phyloP scores from a whole-genome alignment of 2,797 vertebrate genomes.

The Enteromius treurensis region DNA sequence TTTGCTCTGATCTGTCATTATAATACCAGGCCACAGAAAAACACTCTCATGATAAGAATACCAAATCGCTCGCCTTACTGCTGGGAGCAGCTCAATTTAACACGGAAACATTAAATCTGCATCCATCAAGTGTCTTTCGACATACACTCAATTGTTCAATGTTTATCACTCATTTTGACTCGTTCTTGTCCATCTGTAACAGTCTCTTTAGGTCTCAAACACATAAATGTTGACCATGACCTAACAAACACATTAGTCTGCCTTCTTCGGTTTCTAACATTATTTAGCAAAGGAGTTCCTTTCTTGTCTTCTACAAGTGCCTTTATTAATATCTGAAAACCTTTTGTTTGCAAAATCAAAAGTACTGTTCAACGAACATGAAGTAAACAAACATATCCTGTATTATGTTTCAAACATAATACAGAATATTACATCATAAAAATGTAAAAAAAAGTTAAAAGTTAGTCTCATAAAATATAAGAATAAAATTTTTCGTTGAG shows the following conservation, averaged over 20 bases:
- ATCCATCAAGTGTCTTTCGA: conserved; percentile 34
- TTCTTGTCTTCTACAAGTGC: not conserved
- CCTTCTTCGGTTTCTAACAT: not conserved
- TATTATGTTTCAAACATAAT: too few species aligned
- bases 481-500: not conserved
- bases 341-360: not conserved
- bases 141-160: conserved; percentile 28
- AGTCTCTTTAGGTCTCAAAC: not conserved
- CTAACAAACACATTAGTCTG: not conserved
- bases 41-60: conserved; percentile 61
- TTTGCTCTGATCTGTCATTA: conserved; percentile 79
- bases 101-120: conserved; percentile 33
- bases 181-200: conserved; percentile 50
- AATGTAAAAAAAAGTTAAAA: too few species aligned
- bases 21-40: conserved; percentile 64
- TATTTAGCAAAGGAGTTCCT: not conserved
- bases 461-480: not conserved
- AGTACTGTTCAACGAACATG: not conserved
- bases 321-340: not conserved
- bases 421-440: not conserved
- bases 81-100: conserved; percentile 48
- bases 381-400: too few species aligned
- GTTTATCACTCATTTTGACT: conserved; percentile 12
- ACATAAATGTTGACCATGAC: not conserved
- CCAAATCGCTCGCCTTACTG: conserved; percentile 52